These are phyloP conservation scores for Masticophis lateralis DNA, from an alignment of 2,797 vertebrate species.

Conservation along the genomic window DNA sequence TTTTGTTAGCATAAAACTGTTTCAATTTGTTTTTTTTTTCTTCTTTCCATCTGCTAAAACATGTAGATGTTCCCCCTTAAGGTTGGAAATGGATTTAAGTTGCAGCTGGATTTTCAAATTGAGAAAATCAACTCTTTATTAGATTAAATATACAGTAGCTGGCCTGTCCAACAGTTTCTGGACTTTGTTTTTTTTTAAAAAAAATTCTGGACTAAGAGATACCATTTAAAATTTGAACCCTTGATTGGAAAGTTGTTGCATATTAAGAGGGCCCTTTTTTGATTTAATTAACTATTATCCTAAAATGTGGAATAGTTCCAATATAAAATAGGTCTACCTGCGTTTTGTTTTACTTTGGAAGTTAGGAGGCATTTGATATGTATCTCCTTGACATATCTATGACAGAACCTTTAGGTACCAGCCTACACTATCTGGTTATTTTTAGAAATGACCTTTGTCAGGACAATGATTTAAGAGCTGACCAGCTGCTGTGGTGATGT, in stretches of 20 bases:
- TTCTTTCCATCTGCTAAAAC: neutral
- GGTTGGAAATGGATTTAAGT: neutral
- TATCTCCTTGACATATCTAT: neutral
- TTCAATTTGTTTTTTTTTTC: neutral
- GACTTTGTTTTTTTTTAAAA: neutral
- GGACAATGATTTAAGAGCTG: too few species aligned
- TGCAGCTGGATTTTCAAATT: neutral
- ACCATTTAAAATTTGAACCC: neutral
- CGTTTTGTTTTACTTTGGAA: neutral
- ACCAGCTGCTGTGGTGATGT: too few species aligned
- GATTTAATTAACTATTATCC: neutral
- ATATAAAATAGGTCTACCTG: neutral
- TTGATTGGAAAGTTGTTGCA: neutral
- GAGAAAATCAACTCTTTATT: neutral
- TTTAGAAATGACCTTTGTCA: fast-evolving
- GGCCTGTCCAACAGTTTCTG: neutral
- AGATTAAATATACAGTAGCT: neutral
- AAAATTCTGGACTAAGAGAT: neutral
- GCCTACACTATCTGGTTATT: neutral
- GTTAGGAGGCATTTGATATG: neutral
- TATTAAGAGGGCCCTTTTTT: neutral
- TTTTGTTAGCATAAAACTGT: neutral
- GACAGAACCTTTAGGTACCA: neutral
- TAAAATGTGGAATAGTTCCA: neutral
- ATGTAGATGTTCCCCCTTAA: neutral